phyloP scores from a whole-genome alignment of 2,113 vertebrate species.

The Melanotaenia duboulayi region DNA sequence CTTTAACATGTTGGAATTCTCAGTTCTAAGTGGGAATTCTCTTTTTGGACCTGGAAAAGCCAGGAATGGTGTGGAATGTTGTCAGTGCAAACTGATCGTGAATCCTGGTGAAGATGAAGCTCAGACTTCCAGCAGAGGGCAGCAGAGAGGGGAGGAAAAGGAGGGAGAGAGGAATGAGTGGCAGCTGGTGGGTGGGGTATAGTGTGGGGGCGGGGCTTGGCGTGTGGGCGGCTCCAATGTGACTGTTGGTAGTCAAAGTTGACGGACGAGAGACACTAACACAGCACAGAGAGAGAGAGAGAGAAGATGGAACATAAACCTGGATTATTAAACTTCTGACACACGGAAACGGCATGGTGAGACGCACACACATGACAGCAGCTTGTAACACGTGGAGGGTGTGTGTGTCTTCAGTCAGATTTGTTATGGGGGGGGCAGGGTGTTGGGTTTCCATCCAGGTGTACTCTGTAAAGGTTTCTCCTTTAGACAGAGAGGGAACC shows the following conservation, averaged over 20 bases:
- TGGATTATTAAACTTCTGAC: slow-evolving; percentile 21
- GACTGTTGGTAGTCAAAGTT: slow-evolving; percentile 59
- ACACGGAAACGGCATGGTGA: slow-evolving; percentile 72
- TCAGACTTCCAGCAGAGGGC: slow-evolving; percentile 47
- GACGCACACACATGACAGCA: background rate
- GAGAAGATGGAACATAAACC: slow-evolving; percentile 56
- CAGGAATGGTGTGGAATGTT: too few species aligned
- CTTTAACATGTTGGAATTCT: too few species aligned
- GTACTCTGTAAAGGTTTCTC: background rate
- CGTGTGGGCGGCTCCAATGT: slow-evolving; percentile 39
- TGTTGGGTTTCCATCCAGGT: slow-evolving; percentile 32
- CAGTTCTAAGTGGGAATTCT: too few species aligned
- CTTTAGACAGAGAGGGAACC: too few species aligned
- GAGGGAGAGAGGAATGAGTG: slow-evolving; percentile 30
- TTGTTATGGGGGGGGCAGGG: slow-evolving; percentile 26
- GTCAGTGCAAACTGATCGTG: too few species aligned
- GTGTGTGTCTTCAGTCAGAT: background rate
- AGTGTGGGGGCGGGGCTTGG: slow-evolving; percentile 14
- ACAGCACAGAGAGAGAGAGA: slow-evolving; percentile 13
- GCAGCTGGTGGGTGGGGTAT: slow-evolving; percentile 66
- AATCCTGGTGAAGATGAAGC: too few species aligned
- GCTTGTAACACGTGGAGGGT: background rate
- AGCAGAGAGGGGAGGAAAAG: background rate
- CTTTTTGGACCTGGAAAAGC: too few species aligned
- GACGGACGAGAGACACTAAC: slow-evolving; percentile 20